phyloP scores from a whole-genome alignment of 2,888 invertebrate species.

The Lathronympha strigana region DNA sequence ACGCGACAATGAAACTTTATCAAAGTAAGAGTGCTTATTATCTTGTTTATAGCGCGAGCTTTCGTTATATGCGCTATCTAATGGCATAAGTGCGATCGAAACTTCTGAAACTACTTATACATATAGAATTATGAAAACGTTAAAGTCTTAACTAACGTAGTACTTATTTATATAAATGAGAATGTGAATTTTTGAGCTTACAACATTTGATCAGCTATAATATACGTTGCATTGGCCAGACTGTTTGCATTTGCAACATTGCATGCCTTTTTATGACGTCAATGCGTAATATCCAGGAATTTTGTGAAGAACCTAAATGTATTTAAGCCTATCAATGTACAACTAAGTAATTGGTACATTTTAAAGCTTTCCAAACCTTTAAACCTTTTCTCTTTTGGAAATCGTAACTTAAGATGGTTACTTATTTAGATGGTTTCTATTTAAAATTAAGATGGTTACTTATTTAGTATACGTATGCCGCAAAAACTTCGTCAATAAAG shows the following conservation, averaged over 20 bases:
- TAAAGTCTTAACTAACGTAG: background rate
- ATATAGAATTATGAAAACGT: no score
- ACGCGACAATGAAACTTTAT: no score
- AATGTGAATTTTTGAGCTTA: background rate
- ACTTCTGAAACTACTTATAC: no score
- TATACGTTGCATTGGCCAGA: conserved; percentile 9
- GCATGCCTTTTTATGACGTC: conserved; percentile 1
- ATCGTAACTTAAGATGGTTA: background rate
- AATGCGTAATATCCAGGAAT: background rate
- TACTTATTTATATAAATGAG: no score
- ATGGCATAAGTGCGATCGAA: background rate
- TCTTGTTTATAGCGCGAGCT: background rate
- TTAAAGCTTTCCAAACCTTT: no score
- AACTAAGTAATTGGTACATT: no score
- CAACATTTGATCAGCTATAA: background rate
- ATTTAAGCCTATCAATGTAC: background rate
- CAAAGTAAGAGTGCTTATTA: no score
- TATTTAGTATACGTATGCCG: no score
- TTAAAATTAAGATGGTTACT: no score
- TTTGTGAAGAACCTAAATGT: background rate
- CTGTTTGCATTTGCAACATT: background rate
- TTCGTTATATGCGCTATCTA: background rate
- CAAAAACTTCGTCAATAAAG: no score
- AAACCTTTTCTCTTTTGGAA: background rate
- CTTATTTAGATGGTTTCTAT: no score